phyloP scores from a whole-genome alignment of 2,888 invertebrate genomes.

The Apamea sordens region DNA sequence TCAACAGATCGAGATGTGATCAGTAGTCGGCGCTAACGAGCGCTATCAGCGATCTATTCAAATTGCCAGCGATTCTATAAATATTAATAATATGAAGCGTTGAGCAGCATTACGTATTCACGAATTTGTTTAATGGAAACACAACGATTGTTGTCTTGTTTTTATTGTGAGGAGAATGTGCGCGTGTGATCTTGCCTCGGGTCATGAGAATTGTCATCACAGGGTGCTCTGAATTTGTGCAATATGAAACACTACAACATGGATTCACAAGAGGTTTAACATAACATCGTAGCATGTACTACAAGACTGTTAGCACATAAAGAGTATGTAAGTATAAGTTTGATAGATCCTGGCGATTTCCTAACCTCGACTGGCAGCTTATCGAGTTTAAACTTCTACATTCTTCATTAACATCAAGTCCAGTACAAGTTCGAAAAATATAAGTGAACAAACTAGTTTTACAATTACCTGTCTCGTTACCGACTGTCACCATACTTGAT shows the following conservation, averaged over 20 bases:
- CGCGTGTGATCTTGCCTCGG: slow-evolving; percentile 79
- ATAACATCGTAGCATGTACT: background rate
- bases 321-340: background rate
- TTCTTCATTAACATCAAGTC: slow-evolving; percentile 17
- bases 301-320: background rate
- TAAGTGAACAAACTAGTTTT: slow-evolving; percentile 49
- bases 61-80: slow-evolving; percentile 80
- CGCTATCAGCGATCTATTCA: slow-evolving; percentile 87
- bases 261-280: background rate
- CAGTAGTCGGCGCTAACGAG: slow-evolving; percentile 73
- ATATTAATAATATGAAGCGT: slow-evolving; percentile 84
- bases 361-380: background rate
- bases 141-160: slow-evolving; percentile 81
- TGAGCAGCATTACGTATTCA: slow-evolving; percentile 83
- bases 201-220: slow-evolving; percentile 79
- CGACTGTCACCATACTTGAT: slow-evolving; percentile 29
- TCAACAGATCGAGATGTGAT: slow-evolving; percentile 78
- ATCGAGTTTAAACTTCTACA: background rate
- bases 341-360: background rate
- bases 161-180: slow-evolving; percentile 79
- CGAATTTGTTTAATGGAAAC: slow-evolving; percentile 87
- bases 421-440: slow-evolving; percentile 26
- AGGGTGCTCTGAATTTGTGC: slow-evolving; percentile 74
- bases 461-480: slow-evolving; percentile 38
- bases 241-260: background rate